Conservation (phyloP, 2,888 invertebrate species). For the Rhagonycha lutea region DNA sequence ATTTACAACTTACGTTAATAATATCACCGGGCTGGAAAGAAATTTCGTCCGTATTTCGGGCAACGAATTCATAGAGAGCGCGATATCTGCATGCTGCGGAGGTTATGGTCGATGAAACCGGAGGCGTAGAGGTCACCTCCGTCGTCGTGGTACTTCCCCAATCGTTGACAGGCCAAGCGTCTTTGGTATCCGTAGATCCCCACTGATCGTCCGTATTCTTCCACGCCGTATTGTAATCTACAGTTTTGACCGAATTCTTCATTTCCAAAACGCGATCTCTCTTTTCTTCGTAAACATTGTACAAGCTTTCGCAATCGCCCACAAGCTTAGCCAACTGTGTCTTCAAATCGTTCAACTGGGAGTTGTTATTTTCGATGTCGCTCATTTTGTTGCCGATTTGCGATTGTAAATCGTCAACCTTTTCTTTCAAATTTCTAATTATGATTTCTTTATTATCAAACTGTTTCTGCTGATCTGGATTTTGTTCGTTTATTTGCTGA, state of each 20-base stretch:
- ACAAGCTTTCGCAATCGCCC: slow-evolving; percentile 70
- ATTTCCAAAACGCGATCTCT: slow-evolving; percentile 56
- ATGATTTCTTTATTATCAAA: slow-evolving; percentile 70
- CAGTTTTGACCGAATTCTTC: slow-evolving; percentile 52
- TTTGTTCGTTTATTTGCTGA: slow-evolving; percentile 52
- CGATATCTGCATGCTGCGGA: slow-evolving; percentile 73
- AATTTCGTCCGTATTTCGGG: slow-evolving; percentile 90
- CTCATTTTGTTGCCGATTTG: slow-evolving; percentile 78
- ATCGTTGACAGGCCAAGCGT: slow-evolving; percentile 59
- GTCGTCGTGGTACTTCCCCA: slow-evolving; percentile 46
- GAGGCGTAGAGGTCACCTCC: slow-evolving; percentile 41
- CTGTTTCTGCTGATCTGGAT: slow-evolving; percentile 61
- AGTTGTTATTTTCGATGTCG: slow-evolving; percentile 81
- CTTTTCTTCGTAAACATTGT: slow-evolving; percentile 71
- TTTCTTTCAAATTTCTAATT: slow-evolving; percentile 64
- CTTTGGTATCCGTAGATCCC: slow-evolving; percentile 52
- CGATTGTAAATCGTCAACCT: slow-evolving; percentile 75
- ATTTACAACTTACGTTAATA: slow-evolving; percentile 67
- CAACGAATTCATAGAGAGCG: slow-evolving; percentile 92
- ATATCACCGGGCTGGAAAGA: slow-evolving; percentile 93
- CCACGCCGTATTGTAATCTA: slow-evolving; percentile 62
- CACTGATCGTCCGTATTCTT: slow-evolving; percentile 61
- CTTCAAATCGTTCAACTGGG: slow-evolving; percentile 74
- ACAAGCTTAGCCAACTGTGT: slow-evolving; percentile 68
- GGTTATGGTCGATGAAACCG: slow-evolving; percentile 47